Evolutionary conservation across 2,888 invertebrate species (phyloP).

Genomic region (Mantis religiosa): DNA sequence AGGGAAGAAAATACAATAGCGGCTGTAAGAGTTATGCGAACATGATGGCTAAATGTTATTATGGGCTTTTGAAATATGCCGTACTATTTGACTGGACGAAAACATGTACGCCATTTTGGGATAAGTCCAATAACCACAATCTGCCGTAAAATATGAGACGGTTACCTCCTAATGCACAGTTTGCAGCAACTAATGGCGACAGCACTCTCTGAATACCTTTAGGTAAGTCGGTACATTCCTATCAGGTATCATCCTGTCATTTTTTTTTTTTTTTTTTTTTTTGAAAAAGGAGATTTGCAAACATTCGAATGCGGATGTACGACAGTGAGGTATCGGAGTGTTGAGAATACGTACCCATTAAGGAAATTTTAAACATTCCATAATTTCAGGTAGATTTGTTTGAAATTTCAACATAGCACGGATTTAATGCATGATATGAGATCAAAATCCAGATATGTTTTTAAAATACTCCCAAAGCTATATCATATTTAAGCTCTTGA

Average conservation of each 20-base stretch:
- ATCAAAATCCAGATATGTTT: too few relatives aligned
- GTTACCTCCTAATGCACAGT: not conserved
- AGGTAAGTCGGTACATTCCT: not conserved
- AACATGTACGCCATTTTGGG: not conserved
- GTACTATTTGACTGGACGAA: not conserved
- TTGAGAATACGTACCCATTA: too few relatives aligned
- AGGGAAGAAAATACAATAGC: not conserved
- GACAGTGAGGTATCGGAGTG: too few relatives aligned
- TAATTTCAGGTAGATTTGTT: too few relatives aligned
- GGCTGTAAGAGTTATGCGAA: not conserved
- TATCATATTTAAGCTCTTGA: too few relatives aligned
- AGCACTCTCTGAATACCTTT: not conserved
- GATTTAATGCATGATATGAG: too few relatives aligned
- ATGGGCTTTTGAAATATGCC: not conserved
- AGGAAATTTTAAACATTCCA: too few relatives aligned
- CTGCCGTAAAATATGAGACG: not conserved
- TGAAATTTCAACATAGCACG: too few relatives aligned
- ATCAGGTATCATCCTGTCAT: not conserved
- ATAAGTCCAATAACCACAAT: not conserved
- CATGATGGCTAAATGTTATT: not conserved
- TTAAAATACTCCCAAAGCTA: too few relatives aligned
- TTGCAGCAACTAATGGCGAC: not conserved
- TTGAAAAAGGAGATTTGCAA: too few relatives aligned
- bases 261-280: too few relatives aligned
- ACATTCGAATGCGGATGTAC: too few relatives aligned